These are phyloP conservation scores for Oryzias dopingdopingensis DNA, from an alignment of 2,797 vertebrate species.

Conservation along the genomic window DNA sequence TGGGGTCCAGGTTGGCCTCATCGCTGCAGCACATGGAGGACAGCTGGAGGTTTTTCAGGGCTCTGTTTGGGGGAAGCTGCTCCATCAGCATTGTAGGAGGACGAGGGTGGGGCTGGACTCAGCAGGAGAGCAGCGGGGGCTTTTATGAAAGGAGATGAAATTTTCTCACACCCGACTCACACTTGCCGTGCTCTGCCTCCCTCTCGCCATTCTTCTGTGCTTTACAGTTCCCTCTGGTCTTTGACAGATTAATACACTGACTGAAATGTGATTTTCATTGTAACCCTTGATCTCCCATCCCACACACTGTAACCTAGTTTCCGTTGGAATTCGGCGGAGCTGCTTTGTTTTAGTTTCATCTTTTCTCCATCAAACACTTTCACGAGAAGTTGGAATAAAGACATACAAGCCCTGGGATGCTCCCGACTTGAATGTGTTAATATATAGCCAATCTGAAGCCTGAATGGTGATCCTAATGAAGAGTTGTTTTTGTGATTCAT, in stretches of 20 bases:
- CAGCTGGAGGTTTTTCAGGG: slow-evolving; percentile 57
- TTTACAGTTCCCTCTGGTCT: slow-evolving; percentile 43
- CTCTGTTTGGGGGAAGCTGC: slow-evolving; percentile 29
- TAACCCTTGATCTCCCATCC: slow-evolving; percentile 29
- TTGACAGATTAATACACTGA: slow-evolving; percentile 76
- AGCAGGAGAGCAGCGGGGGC: slow-evolving; percentile 75
- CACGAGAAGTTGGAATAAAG: slow-evolving; percentile 62
- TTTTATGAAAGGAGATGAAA: slow-evolving; percentile 79
- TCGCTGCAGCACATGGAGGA: slow-evolving; percentile 67
- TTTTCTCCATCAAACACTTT: slow-evolving; percentile 77
- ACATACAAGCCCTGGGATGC: slow-evolving; percentile 61
- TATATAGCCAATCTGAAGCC: slow-evolving; percentile 72
- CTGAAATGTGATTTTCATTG: slow-evolving; percentile 71
- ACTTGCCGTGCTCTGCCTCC: slow-evolving; percentile 36
- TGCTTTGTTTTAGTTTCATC: slow-evolving; percentile 78
- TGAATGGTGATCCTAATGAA: slow-evolving; percentile 77
- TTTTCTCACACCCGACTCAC: slow-evolving; percentile 77
- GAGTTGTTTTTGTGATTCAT: slow-evolving; percentile 74
- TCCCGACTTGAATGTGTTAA: slow-evolving; percentile 72
- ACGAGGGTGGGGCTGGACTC: slow-evolving; percentile 76
- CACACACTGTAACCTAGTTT: slow-evolving; percentile 61
- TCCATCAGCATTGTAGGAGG: slow-evolving; percentile 72
- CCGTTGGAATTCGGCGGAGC: slow-evolving; percentile 61
- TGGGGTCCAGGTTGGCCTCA: slow-evolving; percentile 72
- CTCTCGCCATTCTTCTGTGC: slow-evolving; percentile 30